These are phyloP conservation scores for Tiphia femorata DNA, from an alignment of 2,888 invertebrate genomes.

Conservation along the genomic window DNA sequence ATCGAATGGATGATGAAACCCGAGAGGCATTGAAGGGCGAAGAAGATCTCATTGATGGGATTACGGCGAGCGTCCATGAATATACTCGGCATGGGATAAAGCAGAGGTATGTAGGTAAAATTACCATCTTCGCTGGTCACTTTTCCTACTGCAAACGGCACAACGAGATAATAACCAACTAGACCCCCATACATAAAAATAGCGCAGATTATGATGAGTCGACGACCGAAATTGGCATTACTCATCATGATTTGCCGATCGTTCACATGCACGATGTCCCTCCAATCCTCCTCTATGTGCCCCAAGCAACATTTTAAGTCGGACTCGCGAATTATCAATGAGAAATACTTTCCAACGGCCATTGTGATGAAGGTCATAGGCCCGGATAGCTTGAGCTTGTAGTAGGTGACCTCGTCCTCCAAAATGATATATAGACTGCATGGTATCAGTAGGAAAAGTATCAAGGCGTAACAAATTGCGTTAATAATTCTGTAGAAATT, in stretches of 20 bases:
- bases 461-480: constrained; percentile 34
- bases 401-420: constrained; percentile 34
- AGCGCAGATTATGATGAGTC: constrained; percentile 33
- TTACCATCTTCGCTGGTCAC: constrained; percentile 23
- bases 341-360: constrained; percentile 47
- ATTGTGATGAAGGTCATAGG: constrained; percentile 51
- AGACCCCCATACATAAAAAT: constrained; percentile 38
- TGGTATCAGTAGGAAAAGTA: constrained; percentile 44
- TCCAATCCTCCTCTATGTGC: constrained; percentile 49
- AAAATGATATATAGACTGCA: constrained; percentile 38
- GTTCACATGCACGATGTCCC: background rate
- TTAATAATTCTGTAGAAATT: constrained; percentile 17
- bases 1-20: constrained; percentile 36
- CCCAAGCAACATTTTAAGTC: constrained; percentile 44
- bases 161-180: constrained; percentile 30
- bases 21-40: constrained; percentile 27
- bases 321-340: constrained; percentile 33
- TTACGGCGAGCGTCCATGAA: constrained; percentile 34
- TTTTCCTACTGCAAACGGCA: constrained; percentile 30
- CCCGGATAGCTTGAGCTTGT: constrained; percentile 41
- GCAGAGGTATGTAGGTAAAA: constrained; percentile 39
- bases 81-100: constrained; percentile 41
- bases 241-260: constrained; percentile 46
- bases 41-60: constrained; percentile 43
- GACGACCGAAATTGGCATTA: constrained; percentile 45